Percentiles rank a stretch among this genome's conserved stretches.
Conservation (phyloP, 2,113 vertebrate genomes). For the Prinia subflava region DNA sequence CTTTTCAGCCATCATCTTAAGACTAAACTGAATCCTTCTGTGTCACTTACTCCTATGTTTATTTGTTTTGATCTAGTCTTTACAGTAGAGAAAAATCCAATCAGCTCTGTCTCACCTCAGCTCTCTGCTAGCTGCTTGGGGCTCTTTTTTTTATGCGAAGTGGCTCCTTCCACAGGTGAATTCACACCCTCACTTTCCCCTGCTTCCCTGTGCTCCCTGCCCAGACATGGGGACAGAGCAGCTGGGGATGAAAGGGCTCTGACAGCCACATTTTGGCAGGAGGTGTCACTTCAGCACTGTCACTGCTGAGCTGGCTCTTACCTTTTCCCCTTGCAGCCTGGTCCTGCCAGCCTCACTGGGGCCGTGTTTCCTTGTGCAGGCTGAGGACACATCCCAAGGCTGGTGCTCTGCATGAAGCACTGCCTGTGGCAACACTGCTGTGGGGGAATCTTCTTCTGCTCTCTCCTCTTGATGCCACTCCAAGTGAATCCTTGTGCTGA, state of each 20-base stretch:
- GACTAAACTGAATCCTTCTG: slow-evolving; percentile 17
- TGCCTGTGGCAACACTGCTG: not conserved
- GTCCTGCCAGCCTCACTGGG: not conserved
- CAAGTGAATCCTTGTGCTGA: slow-evolving; percentile 3
- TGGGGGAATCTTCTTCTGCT: not conserved
- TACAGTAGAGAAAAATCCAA: not conserved
- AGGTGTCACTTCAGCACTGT: not conserved
- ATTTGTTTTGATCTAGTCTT: slow-evolving; percentile 25
- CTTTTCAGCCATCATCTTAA: slow-evolving; percentile 6
- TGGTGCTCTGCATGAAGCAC: not conserved
- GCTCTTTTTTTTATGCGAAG: not conserved
- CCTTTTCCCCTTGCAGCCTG: not conserved
- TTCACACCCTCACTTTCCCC: not conserved
- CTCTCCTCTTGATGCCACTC: not conserved
- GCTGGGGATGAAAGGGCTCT: not conserved
- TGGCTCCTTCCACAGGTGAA: not conserved
- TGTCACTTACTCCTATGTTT: slow-evolving; percentile 7
- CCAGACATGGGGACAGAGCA: not conserved
- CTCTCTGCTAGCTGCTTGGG: not conserved
- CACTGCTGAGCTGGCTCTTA: not conserved
- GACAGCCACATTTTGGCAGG: not conserved
- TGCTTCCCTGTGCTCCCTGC: not conserved
- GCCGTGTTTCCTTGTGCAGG: not conserved
- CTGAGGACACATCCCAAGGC: not conserved
- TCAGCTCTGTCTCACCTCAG: not conserved